Percentiles rank a stretch among this genome's conserved stretches.
These are phyloP conservation scores for Eledona agricola DNA, from an alignment of 2,888 invertebrate genomes.

Conservation along the genomic window DNA sequence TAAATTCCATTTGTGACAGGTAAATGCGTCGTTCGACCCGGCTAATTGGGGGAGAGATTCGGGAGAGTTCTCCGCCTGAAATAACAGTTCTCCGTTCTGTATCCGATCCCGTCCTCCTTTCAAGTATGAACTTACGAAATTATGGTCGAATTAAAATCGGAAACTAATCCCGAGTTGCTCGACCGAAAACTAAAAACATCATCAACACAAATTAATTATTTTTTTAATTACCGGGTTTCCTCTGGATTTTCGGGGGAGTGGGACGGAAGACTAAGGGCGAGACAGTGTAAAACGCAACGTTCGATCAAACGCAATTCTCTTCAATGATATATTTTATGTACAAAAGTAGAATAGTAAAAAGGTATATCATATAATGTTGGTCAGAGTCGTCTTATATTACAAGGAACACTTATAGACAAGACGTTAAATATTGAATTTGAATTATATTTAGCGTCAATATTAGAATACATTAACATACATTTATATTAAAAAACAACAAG, in stretches of 20 bases:
- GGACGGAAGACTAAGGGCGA: too few species aligned
- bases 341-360: conserved; percentile 42
- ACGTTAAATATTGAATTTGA: conserved; percentile 54
- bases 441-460: conserved; percentile 60
- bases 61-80: conserved; percentile 10
- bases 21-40: conserved; percentile 20
- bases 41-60: conserved; percentile 31
- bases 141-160: conserved; percentile 31
- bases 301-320: conserved; percentile 39
- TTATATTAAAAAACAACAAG: conserved; percentile 61
- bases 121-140: conserved; percentile 32
- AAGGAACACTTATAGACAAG: conserved; percentile 47
- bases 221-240: too few species aligned
- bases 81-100: conserved; percentile 13
- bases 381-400: conserved; percentile 39
- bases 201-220: conserved; percentile 14
- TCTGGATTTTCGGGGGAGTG: too few species aligned
- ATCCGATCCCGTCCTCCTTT: conserved; percentile 26
- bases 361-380: conserved; percentile 40
- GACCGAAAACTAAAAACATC: conserved; percentile 24
- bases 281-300: conserved; percentile 27
- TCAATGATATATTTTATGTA: conserved; percentile 45
- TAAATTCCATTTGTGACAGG: conserved; percentile 19
- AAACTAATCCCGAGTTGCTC: conserved; percentile 31
- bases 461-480: conserved; percentile 61